Conservation (phyloP, 2,113 vertebrate genomes). For the Bubo bubo region DNA sequence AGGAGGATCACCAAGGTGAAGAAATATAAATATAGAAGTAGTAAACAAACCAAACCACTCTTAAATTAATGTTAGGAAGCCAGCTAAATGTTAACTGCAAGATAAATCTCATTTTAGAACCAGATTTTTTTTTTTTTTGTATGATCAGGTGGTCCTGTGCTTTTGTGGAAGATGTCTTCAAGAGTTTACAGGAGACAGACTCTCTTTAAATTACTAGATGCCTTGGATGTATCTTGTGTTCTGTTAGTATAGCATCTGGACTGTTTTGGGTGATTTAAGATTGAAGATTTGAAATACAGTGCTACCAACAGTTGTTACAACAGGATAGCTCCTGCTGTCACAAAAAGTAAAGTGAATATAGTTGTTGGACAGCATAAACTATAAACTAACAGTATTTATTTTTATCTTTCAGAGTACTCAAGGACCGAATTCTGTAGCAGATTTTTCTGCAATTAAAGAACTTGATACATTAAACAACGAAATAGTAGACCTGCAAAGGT, state of each 20-base stretch:
- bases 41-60: neutral
- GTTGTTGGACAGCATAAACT: neutral
- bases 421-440: slow-evolving; percentile 83
- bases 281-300: neutral
- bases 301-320: neutral
- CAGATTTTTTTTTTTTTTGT: neutral
- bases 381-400: neutral
- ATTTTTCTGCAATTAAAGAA: slow-evolving; percentile 99
- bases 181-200: neutral
- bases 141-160: neutral
- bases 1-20: neutral
- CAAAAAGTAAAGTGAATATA: neutral
- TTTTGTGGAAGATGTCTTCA: neutral
- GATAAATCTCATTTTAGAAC: neutral
- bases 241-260: neutral
- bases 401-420: slow-evolving; percentile 80
- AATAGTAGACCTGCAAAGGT: slow-evolving; percentile 96
- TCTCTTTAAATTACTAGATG: neutral
- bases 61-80: neutral
- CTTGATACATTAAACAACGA: slow-evolving; percentile 96
- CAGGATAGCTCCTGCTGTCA: neutral
- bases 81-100: neutral
- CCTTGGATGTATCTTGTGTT: neutral
- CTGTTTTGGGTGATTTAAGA: neutral
- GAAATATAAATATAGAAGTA: neutral